Evolutionary conservation across 2,797 vertebrate genomes (phyloP), one percentile per base, ranked within the genome.

Genomic region (Leptoclinus maculatus): DNA sequence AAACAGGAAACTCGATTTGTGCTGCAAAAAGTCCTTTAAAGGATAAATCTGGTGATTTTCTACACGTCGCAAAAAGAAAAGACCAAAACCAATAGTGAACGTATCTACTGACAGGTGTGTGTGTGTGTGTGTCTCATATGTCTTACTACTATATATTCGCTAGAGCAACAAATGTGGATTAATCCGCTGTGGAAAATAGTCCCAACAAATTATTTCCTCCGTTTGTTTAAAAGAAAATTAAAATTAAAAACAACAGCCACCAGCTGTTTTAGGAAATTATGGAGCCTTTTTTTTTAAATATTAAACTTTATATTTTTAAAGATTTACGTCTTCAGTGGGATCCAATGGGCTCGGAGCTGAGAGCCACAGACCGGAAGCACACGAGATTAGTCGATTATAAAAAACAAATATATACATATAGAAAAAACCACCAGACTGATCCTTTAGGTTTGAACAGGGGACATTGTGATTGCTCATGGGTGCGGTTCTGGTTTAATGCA

Each of bases 381-480:
- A 1, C 2, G 34, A 41, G 21, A 49, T 51, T 47, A 57, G 59
- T 12, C 49, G 4, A 49, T 49, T 32, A n/a, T 13, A 41, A 49
- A 56, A 54, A 27, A 38, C 2, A 3, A 60, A 65, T 45, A 32
- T 63, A 54, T 63, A 63, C 23, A 62, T 41, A 49, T 7, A 47
- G 4, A 65, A 23, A 67, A 59, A 25, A 74, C 23, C 56, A 78
- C 34, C 76, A 57, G 57, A 68, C 43, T 53, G 36, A 49, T 57
- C 17, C 51, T 78, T 54, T 27, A 34, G 32, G 6, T 60, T 27
- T n/a, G 17, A 76, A 58, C 27, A 41, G 10, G 17, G n/a, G 17
- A 36, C 41, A 1, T 12, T 2, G 19, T 32, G 63, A 25, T 47
- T 2, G 36, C 21, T 21, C 7, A 11, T 16, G 10, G 14, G 11